phyloP scores from a whole-genome alignment of 2,888 invertebrate species.

The Eupithecia subfuscata region DNA sequence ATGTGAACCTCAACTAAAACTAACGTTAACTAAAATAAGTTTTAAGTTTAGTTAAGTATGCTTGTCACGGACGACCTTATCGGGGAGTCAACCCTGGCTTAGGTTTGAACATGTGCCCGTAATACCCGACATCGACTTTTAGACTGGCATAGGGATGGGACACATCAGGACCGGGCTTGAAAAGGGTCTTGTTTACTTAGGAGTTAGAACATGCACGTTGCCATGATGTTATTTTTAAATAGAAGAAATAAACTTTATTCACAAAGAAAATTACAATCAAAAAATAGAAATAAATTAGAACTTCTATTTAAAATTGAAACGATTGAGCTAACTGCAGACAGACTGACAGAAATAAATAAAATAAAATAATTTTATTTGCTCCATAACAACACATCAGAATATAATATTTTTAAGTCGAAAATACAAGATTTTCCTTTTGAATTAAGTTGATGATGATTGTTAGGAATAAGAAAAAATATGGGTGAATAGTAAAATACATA shows the following conservation, averaged over 20 bases:
- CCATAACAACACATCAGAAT: background rate
- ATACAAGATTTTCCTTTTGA: background rate
- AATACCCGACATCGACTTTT: conserved; percentile 31
- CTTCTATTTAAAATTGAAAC: background rate
- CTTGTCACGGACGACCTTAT: conserved; percentile 35
- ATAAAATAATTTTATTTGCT: background rate
- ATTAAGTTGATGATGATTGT: background rate
- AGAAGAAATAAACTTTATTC: background rate
- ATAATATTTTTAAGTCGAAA: background rate
- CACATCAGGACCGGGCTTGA: conserved; percentile 5
- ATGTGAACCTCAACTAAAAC: conserved; percentile 29
- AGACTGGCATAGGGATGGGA: conserved; percentile 26
- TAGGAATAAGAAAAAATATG: background rate
- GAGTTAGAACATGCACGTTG: background rate
- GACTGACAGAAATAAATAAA: background rate
- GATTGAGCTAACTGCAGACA: background rate
- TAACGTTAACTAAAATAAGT: conserved; percentile 15
- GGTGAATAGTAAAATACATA: background rate
- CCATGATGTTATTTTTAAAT: background rate
- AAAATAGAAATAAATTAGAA: no score
- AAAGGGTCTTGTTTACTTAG: background rate
- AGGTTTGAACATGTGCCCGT: conserved; percentile 36
- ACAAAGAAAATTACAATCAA: no score
- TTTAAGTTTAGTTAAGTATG: conserved; percentile 19
- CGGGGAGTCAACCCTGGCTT: conserved; percentile 28